Percentiles rank a stretch among this genome's conserved stretches.
Conservation (phyloP, 1,140 invertebrate species). For the Eufriesea mexicana region DNA sequence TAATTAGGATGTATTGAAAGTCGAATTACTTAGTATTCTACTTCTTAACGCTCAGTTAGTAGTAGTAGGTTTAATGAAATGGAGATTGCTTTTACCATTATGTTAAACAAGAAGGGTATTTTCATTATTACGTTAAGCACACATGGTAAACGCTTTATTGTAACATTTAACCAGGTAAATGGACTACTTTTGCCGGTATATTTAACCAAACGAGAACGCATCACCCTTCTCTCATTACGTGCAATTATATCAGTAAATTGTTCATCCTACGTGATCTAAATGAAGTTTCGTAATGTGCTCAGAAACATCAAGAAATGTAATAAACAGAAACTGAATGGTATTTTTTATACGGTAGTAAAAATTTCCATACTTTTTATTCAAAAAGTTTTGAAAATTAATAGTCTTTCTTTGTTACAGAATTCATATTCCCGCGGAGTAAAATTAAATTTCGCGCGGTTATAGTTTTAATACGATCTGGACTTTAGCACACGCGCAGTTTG, state of each 20-base stretch:
- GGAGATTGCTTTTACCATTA: background rate
- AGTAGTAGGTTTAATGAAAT: background rate
- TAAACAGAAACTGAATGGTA: background rate
- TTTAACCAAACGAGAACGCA: background rate
- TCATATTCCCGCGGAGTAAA: fast-evolving
- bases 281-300: background rate
- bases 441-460: background rate
- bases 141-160: background rate
- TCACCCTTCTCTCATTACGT: conserved; percentile 11
- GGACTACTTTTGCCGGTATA: background rate
- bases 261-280: background rate
- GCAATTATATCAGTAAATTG: conserved; percentile 32
- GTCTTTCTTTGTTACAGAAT: background rate
- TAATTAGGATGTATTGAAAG: background rate
- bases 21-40: background rate
- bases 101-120: background rate
- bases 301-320: background rate
- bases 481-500: background rate
- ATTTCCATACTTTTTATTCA: background rate
- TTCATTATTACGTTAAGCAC: background rate
- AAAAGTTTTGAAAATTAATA: background rate
- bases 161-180: background rate
- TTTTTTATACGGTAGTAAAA: background rate
- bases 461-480: fast-evolving
- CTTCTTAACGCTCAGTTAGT: background rate